Base-by-base conservation (phyloP, 2,113 vertebrate species). In the Saguinus imperator region DNA sequence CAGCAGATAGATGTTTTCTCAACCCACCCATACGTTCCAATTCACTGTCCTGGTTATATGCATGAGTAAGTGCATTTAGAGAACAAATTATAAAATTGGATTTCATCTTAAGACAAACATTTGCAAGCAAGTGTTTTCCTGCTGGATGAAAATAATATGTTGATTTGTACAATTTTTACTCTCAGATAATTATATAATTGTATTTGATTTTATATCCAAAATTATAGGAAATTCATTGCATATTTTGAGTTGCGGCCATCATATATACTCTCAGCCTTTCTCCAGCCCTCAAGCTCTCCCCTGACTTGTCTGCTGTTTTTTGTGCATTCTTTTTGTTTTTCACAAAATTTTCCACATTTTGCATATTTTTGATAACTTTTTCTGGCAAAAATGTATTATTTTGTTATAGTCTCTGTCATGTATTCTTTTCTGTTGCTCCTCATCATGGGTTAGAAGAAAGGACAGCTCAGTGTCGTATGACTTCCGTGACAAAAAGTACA, bases 401-500 rank as follows among this genome's bases (percentile, higher is more conserved):
- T 94, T 64, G 8, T 35, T 73, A 79, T 10, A n/a, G 40, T 40
- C 3, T 20, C 1, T 77, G 29, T 11, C 21, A 40, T 27, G 1
- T 40, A 20, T 23, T 70, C 3, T 48, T 75, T 82, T 68, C 7
- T 75, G 32, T 83, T 64, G 4, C 6, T 58, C 90, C 32, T 68
- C 16, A 81, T 1, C 8, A 14, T 50, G 23, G 1, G 21, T 89
- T 97, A 50, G 85, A 94, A 92, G 16, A 5, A 27, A n/a, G 37
- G 27, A 25, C 2, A 37, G 2, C 1, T 48, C 20, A 57, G 48
- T 88, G 66, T 58, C 4, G 0, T 87, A 9, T 83, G 84, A 94
- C 57, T 95, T 95, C 70, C 55, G 7, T 70, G 66, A 91, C 79
- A 79, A 94, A 94, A 95, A 86, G 81, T 87, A 92, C n/a, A 93